Conservation (phyloP, 2,113 vertebrate genomes). For the Pluvianellus socialis region DNA sequence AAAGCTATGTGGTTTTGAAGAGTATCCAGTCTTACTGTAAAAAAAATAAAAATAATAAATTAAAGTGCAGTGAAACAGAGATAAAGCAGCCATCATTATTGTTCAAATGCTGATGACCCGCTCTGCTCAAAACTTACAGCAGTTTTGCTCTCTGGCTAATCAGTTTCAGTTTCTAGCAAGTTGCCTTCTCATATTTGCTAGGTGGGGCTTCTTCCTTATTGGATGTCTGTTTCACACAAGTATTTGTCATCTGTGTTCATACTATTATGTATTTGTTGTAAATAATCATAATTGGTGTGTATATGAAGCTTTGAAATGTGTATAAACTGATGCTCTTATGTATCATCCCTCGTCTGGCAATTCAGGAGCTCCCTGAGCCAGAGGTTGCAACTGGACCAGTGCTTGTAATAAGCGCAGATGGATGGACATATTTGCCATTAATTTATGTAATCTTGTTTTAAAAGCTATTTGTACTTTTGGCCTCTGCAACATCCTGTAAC, state of each 20-base stretch:
- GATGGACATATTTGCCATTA: not conserved
- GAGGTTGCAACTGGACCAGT: not conserved
- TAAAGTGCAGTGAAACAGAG: not conserved
- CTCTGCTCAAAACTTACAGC: not conserved
- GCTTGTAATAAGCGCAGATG: not conserved
- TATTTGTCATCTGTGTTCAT: not conserved
- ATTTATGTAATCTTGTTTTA: conserved; percentile 55
- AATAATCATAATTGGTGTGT: not conserved
- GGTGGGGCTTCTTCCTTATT: not conserved
- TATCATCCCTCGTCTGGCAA: not conserved
- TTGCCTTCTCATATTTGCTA: not conserved
- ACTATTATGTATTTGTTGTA: not conserved
- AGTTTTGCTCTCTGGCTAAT: not conserved
- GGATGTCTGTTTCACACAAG: not conserved
- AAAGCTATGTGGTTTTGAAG: not conserved
- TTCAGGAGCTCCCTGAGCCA: not conserved
- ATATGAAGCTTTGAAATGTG: not conserved
- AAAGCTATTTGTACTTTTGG: conserved; percentile 63
- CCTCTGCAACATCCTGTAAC: conserved; percentile 55
- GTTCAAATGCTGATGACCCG: not conserved
- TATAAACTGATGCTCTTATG: not conserved
- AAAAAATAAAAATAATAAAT: not conserved
- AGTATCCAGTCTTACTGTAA: not conserved
- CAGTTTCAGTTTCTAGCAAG: not conserved
- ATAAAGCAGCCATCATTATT: not conserved